These are phyloP conservation scores for Mola mola DNA, from an alignment of 2,113 vertebrate genomes.

Conservation along the genomic window DNA sequence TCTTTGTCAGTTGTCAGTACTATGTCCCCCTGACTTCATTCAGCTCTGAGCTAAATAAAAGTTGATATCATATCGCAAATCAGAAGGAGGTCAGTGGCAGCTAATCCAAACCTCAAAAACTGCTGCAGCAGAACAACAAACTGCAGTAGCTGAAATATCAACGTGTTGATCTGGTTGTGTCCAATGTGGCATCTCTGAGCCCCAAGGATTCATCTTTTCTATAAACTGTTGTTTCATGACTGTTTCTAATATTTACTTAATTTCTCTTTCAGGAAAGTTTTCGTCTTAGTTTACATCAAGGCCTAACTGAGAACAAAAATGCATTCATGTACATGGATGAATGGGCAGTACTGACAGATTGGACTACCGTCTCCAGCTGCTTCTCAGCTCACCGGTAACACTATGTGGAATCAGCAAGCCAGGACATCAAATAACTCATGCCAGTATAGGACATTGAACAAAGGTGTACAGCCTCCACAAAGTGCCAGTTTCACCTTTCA, in stretches of 20 bases:
- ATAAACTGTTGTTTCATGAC: neutral
- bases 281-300: neutral
- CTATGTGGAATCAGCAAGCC: constrained; percentile 1
- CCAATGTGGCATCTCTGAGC: too few species aligned
- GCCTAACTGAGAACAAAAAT: constrained; percentile 27
- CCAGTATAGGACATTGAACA: neutral
- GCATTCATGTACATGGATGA: constrained; percentile 15
- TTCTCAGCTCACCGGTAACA: neutral
- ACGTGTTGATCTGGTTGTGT: too few species aligned
- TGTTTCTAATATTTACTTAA: neutral
- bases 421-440: neutral
- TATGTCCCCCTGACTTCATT: too few species aligned
- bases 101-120: too few species aligned
- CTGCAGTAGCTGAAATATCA: too few species aligned
- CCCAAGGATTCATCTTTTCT: too few species aligned
- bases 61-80: too few species aligned
- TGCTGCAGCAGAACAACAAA: too few species aligned
- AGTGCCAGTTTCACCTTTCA: neutral
- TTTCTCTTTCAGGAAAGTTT: constrained; percentile 44
- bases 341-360: constrained; percentile 8
- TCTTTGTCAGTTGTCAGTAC: too few species aligned
- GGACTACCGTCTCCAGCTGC: constrained; percentile 3
- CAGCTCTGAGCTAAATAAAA: too few species aligned
- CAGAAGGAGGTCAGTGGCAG: too few species aligned
- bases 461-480: neutral